phyloP scores from a whole-genome alignment of 2,888 invertebrate genomes.

The Mythimna albipuncta region DNA sequence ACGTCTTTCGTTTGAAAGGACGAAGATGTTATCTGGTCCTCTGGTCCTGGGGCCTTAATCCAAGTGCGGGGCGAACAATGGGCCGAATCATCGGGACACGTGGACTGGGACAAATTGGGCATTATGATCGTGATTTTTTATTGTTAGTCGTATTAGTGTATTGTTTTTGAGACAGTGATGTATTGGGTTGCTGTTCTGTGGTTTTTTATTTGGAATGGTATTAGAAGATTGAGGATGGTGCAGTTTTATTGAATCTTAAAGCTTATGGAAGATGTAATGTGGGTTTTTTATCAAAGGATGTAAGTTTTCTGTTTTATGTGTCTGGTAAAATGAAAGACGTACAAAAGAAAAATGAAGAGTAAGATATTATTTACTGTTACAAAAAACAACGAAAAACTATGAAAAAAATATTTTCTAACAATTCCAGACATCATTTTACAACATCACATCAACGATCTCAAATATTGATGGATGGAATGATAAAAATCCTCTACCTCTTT shows the following conservation, averaged over 20 bases:
- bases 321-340: not conserved
- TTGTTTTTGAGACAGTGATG: slow-evolving; percentile 59
- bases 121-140: slow-evolving; percentile 71
- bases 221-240: not conserved
- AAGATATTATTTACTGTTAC: not conserved
- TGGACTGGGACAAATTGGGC: slow-evolving; percentile 83
- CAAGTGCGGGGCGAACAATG: slow-evolving; percentile 80
- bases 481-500: too few relatives aligned
- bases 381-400: not conserved
- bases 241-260: slow-evolving; percentile 1
- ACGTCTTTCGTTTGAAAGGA: slow-evolving; percentile 69
- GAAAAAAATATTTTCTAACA: too few relatives aligned
- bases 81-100: slow-evolving; percentile 78
- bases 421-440: too few relatives aligned
- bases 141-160: slow-evolving; percentile 53
- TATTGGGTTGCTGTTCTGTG: slow-evolving; percentile 42
- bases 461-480: too few relatives aligned
- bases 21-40: slow-evolving; percentile 85
- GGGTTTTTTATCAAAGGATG: not conserved
- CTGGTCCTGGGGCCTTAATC: slow-evolving; percentile 71
- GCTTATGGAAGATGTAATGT: not conserved
- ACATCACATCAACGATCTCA: too few relatives aligned
- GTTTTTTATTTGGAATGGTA: slow-evolving; percentile 17
- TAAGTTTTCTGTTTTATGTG: not conserved
- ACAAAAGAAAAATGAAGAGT: not conserved